A percentile compares a stretch with the other conserved stretches of the same genome.
phyloP scores from a whole-genome alignment of 2,797 vertebrate species.

The Catamblyrhynchus diadema region DNA sequence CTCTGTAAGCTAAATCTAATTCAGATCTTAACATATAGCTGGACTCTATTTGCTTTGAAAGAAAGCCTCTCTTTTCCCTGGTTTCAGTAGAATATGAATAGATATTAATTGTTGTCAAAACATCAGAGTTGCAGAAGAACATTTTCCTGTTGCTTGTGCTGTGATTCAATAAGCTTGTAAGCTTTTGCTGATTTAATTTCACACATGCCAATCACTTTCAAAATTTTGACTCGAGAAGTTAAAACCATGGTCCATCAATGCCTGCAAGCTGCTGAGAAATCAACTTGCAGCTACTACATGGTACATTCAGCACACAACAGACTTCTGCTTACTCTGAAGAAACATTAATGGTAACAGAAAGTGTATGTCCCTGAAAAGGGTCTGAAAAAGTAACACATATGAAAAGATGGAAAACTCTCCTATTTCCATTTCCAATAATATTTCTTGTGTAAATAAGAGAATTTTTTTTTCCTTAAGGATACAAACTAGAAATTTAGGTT shows the following conservation, averaged over 20 bases:
- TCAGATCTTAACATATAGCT: neutral
- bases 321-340: neutral
- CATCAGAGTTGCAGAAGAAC: constrained; percentile 3
- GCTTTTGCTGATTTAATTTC: constrained; percentile 52
- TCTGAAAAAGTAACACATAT: neutral
- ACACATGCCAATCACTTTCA: constrained; percentile 42
- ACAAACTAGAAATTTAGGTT: neutral
- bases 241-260: neutral
- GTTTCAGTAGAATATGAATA: neutral
- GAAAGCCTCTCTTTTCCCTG: neutral
- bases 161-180: constrained; percentile 32
- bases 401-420: neutral
- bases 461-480: neutral
- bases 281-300: neutral
- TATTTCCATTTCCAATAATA: neutral
- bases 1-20: neutral
- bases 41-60: neutral
- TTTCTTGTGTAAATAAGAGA: neutral
- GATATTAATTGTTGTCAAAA: constrained; percentile 37
- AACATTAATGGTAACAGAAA: neutral
- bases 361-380: neutral
- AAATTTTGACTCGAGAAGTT: constrained; percentile 3
- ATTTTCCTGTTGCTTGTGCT: neutral
- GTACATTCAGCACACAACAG: neutral
- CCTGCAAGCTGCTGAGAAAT: neutral